Base-by-base conservation (phyloP, 2,888 invertebrate species). In the Tetramorium bicarinatum region DNA sequence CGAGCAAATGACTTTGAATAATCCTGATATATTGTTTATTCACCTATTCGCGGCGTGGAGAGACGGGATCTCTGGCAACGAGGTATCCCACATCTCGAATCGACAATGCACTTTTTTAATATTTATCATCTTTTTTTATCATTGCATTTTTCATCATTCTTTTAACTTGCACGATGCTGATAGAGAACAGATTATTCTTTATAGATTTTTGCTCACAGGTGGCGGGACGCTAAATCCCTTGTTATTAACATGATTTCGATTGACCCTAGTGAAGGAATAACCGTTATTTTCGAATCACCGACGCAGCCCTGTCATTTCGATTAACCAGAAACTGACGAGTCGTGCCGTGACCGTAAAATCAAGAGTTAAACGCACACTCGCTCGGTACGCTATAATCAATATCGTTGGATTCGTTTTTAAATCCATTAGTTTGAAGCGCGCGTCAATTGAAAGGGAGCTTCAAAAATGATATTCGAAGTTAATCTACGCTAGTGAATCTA, bases 11-110 rank as follows among this genome's bases (percentile, higher is more conserved):
- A 87, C 88, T 91, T 84, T 75, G 87, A 91, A 89, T 91, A 91
- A 91, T 91, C 90, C 88, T 89, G 91, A 90, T 90, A 86, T 88
- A 91, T 90, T 87, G 87, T 88, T 91, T 85, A 85, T 86, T 87
- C 87, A 77, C 77, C 76, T 82, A 82, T 67, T 69, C 82, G 69
- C 67, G 56, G 66, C 75, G 87, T 61, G 74, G 72, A 88, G 84
- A 84, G 82, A 59, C 74, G 47, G 74, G 75, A 87, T 87, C 47
- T 72, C 80, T 74, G 62, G 47, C 79, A 74, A 81, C 71, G 82
- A 44, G 54, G 44, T 52, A 61, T 71, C 62, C n/a, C n/a, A 61
- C 15, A 21, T 29, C 29, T 34, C 29, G 47, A 54, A 69, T 56
- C 21, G 47, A 34, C 21, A 34, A 59, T 59, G 59, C 41, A 9